Evolutionary conservation across 2,113 vertebrate species (phyloP).

Genomic region (Columba janthina): DNA sequence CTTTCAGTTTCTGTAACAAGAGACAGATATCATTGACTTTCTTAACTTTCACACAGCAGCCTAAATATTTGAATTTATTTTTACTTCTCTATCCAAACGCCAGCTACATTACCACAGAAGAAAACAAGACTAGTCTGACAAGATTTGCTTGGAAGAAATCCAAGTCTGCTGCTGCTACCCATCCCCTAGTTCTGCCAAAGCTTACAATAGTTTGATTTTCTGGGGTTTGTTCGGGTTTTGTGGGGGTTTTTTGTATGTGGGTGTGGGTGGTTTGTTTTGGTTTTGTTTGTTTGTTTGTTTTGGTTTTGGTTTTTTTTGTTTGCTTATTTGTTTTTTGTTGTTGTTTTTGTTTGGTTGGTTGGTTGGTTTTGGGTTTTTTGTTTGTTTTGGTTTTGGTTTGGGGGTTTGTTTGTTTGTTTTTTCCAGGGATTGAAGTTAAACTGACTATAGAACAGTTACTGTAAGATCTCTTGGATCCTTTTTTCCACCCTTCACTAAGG

Average conservation of each 20-base stretch:
- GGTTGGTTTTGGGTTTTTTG: too few relatives aligned
- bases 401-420: too few relatives aligned
- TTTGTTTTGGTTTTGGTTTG: too few relatives aligned
- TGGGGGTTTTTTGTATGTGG: neutral
- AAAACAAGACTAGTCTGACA: neutral
- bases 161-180: neutral
- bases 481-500: neutral
- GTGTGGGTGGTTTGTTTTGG: too few relatives aligned
- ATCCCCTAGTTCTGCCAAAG: neutral
- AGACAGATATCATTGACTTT: neutral
- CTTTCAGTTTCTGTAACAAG: neutral
- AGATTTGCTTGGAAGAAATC: neutral
- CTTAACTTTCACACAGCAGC: fast-evolving
- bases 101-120: neutral
- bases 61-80: neutral
- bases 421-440: neutral
- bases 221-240: too few relatives aligned
- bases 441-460: neutral
- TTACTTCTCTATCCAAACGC: neutral
- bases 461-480: neutral
- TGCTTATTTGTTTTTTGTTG: too few relatives aligned
- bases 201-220: neutral
- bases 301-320: too few relatives aligned
- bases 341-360: too few relatives aligned
- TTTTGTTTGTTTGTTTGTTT: too few relatives aligned